These are phyloP conservation scores for Actenoides hombroni DNA, from an alignment of 2,113 vertebrate genomes.

Conservation along the genomic window DNA sequence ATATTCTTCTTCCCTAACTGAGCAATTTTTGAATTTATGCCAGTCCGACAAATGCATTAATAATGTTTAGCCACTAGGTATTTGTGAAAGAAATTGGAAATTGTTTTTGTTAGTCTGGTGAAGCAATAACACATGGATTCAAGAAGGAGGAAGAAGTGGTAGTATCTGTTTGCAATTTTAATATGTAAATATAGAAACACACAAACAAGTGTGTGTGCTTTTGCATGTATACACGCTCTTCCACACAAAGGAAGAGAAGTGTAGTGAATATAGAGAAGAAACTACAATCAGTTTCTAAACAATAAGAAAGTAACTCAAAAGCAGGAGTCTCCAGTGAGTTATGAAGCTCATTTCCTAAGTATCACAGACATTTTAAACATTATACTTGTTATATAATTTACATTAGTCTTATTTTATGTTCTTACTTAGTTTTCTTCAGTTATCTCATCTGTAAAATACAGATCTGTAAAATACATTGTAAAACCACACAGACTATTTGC, in stretches of 20 bases:
- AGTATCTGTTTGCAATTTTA: conserved; percentile 37
- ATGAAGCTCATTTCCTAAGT: conserved; percentile 53
- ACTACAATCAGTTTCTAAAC: conserved; percentile 21
- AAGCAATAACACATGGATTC: conserved; percentile 48
- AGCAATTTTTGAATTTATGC: conserved; percentile 73
- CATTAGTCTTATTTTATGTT: conserved; percentile 54
- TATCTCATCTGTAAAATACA: conserved; percentile 27
- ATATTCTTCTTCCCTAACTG: conserved; percentile 72
- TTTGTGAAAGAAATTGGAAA: conserved; percentile 71
- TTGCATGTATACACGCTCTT: not conserved
- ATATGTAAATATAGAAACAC: conserved; percentile 35
- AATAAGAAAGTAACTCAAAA: conserved; percentile 42
- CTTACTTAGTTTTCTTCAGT: conserved; percentile 33
- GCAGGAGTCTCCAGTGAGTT: not conserved
- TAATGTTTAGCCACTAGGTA: conserved; percentile 74
- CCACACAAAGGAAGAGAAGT: not conserved
- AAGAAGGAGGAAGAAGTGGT: not conserved
- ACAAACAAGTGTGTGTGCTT: not conserved
- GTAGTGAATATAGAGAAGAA: conserved; percentile 3
- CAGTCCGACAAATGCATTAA: conserved; percentile 73
- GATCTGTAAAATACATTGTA: conserved; percentile 28
- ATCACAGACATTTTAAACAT: conserved; percentile 51
- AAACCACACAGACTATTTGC: not conserved
- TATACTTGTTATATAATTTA: conserved; percentile 43
- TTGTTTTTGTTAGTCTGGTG: conserved; percentile 70